Conservation (phyloP, 1,140 invertebrate species). For the Pristionchus pacificus region DNA sequence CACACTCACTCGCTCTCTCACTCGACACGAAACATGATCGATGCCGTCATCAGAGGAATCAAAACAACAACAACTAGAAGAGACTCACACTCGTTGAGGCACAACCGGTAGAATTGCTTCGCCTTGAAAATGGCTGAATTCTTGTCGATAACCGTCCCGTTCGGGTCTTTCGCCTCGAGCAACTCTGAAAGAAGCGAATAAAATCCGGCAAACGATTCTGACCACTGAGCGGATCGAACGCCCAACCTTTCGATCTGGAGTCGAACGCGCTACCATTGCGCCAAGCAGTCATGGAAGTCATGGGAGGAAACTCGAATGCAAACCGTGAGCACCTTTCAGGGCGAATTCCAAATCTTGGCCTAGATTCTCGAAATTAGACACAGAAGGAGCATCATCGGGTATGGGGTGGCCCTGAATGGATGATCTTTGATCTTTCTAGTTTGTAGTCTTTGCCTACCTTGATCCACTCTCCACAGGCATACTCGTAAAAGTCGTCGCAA, state of each 20-base stretch:
- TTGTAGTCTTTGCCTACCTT: constrained; percentile 18
- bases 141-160: constrained; percentile 37
- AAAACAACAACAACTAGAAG: not conserved
- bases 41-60: too few relatives aligned
- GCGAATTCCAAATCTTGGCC: constrained; percentile 55
- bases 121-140: constrained; percentile 54
- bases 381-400: constrained; percentile 57
- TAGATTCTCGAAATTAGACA: constrained; percentile 57
- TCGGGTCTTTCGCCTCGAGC: constrained; percentile 42
- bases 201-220: not conserved
- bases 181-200: constrained; percentile 42
- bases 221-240: not conserved
- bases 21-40: too few relatives aligned
- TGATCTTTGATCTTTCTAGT: not conserved
- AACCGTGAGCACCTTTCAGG: constrained; percentile 44
- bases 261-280: constrained; percentile 11
- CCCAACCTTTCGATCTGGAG: constrained; percentile 14
- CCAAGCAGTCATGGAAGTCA: constrained; percentile 12
- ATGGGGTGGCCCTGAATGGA: constrained; percentile 53
- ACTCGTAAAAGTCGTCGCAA: constrained; percentile 64
- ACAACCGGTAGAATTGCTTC: constrained; percentile 57
- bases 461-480: constrained; percentile 64
- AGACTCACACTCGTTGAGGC: constrained; percentile 57
- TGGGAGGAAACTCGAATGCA: too few relatives aligned
- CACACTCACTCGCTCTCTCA: too few relatives aligned